A percentile compares a stretch with the other conserved stretches of the same genome.
Evolutionary conservation across 2,113 vertebrate species (phyloP).

Genomic region (Gavia stellata): DNA sequence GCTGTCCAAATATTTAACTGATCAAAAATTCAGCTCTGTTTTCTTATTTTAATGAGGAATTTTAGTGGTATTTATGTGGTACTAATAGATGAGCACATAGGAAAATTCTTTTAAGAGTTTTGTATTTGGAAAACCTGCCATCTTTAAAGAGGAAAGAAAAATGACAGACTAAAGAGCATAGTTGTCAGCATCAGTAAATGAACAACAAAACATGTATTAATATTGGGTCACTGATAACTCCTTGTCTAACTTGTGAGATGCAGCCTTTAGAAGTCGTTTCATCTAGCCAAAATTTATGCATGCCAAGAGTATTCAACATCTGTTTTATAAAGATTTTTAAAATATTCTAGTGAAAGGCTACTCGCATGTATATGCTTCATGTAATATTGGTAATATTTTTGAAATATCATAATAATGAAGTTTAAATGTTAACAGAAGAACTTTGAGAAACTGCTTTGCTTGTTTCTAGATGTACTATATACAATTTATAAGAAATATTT

Average conservation of each 20-base stretch:
- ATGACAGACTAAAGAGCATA: background rate
- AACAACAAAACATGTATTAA: background rate
- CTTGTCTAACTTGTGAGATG: background rate
- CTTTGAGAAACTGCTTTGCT: background rate
- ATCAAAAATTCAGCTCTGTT: background rate
- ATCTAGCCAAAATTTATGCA: background rate
- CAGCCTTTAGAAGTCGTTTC: background rate
- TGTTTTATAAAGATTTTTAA: background rate
- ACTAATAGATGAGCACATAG: background rate
- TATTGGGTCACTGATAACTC: background rate
- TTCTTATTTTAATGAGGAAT: background rate
- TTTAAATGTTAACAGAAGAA: background rate
- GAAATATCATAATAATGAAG: background rate
- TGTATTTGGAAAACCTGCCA: background rate
- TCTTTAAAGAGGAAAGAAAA: background rate
- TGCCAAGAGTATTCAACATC: background rate
- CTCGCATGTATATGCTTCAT: background rate
- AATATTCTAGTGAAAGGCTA: background rate
- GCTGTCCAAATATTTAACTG: conserved; percentile 23
- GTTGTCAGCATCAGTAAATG: background rate
- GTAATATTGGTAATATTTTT: background rate
- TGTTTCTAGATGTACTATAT: background rate
- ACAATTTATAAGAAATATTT: background rate
- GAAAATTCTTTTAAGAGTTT: background rate
- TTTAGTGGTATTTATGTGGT: background rate